Evolutionary conservation across 2,113 vertebrate genomes (phyloP).

Genomic region (Antidorcas marsupialis): DNA sequence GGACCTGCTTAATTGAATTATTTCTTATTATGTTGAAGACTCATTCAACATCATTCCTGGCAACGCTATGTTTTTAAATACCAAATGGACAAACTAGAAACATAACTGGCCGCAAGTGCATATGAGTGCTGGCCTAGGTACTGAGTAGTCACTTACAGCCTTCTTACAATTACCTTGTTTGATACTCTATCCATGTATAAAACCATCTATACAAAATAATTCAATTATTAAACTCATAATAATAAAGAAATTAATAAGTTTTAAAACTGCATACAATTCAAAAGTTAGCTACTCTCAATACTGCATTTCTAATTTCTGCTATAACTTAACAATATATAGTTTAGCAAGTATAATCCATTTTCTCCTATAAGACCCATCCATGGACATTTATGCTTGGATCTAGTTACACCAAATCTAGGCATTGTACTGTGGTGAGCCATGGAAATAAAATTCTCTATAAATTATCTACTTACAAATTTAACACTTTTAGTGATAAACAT

Average conservation of each 20-base stretch:
- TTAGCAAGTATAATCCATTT: neutral
- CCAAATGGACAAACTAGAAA: neutral
- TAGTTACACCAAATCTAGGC: neutral
- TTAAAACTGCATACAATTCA: neutral
- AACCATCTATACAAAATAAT: neutral
- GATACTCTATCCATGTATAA: neutral
- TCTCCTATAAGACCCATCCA: neutral
- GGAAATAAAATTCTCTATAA: neutral
- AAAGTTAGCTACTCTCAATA: neutral
- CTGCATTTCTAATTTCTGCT: neutral
- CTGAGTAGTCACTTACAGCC: neutral
- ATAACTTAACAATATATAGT: neutral
- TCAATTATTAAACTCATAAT: neutral
- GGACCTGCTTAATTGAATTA: neutral
- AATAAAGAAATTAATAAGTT: slow-evolving; percentile 2
- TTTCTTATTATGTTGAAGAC: slow-evolving; percentile 17
- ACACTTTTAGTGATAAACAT: neutral
- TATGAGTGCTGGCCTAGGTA: neutral
- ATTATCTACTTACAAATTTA: neutral
- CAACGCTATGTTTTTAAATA: neutral
- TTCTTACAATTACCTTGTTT: neutral
- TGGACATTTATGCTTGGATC: neutral
- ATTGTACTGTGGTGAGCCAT: neutral
- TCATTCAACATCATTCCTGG: neutral
- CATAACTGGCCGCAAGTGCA: neutral